Evolutionary conservation across 2,113 vertebrate species (phyloP).

Genomic region (Gymnocephalus cernua): DNA sequence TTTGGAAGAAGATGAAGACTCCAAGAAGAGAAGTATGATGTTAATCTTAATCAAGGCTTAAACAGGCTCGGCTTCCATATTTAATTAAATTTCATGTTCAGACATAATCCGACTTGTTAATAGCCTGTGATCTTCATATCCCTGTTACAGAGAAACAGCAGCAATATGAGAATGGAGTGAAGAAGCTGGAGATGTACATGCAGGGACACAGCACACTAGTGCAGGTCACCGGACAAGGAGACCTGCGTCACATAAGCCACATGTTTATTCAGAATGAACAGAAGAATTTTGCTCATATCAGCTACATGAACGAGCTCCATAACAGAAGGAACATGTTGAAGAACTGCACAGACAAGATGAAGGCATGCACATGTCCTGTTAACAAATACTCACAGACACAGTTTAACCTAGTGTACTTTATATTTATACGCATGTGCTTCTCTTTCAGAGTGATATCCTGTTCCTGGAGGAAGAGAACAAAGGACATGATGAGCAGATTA

Average conservation of each 20-base stretch:
- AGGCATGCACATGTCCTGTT: slow-evolving; percentile 1
- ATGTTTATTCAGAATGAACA: not conserved
- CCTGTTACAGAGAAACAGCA: not conserved
- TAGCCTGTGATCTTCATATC: not conserved
- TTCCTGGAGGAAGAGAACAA: not conserved
- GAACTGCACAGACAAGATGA: not conserved
- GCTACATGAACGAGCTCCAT: slow-evolving; percentile 2
- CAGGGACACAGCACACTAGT: not conserved
- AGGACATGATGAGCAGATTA: not conserved
- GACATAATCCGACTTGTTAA: not conserved
- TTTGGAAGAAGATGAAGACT: not conserved
- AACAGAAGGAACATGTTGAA: not conserved
- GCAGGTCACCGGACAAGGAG: not conserved
- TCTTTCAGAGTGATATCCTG: not conserved
- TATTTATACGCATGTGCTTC: not conserved
- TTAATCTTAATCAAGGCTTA: not conserved
- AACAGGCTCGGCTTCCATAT: not conserved
- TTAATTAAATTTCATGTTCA: not conserved
- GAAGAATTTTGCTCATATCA: not conserved
- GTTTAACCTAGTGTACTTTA: not conserved
- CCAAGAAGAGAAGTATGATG: slow-evolving; percentile 15
- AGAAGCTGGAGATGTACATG: not conserved
- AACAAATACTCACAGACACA: not conserved
- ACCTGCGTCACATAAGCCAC: not conserved
- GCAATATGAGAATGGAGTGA: not conserved